Evolutionary conservation across 2,888 invertebrate genomes (phyloP).

Genomic region (Drosophila mercatorum): DNA sequence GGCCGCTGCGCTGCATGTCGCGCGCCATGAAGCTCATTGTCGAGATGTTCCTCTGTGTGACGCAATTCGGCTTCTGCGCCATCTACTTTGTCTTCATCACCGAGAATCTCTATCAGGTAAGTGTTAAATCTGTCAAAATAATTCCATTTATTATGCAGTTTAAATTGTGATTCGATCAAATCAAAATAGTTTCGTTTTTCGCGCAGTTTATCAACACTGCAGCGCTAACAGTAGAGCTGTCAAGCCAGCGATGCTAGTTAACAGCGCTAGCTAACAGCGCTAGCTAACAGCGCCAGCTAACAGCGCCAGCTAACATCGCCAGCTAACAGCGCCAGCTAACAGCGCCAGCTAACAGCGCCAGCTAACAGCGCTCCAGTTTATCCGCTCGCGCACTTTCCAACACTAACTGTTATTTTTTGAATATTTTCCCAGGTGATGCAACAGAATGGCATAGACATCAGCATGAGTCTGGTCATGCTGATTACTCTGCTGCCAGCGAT

Average conservation of each 20-base stretch:
- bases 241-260: background rate
- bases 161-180: too few species aligned
- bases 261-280: too few species aligned
- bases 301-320: too few species aligned
- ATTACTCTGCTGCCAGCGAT: conserved; percentile 80
- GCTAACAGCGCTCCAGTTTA: too few species aligned
- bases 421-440: conserved; percentile 84
- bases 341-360: too few species aligned
- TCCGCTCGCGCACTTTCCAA: background rate
- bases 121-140: background rate
- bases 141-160: too few species aligned
- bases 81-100: conserved; percentile 98
- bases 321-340: too few species aligned
- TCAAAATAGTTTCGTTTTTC: too few species aligned
- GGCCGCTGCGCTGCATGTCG: conserved; percentile 87
- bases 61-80: conserved; percentile 98
- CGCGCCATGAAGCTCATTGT: conserved; percentile 89
- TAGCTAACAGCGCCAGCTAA: too few species aligned
- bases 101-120: conserved; percentile 90
- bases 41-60: conserved; percentile 94
- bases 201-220: too few species aligned
- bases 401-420: background rate
- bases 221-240: too few species aligned
- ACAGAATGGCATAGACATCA: conserved; percentile 76
- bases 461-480: conserved; percentile 75